These are phyloP conservation scores for Microhierax caerulescens DNA, from an alignment of 2,797 vertebrate genomes.

Conservation along the genomic window DNA sequence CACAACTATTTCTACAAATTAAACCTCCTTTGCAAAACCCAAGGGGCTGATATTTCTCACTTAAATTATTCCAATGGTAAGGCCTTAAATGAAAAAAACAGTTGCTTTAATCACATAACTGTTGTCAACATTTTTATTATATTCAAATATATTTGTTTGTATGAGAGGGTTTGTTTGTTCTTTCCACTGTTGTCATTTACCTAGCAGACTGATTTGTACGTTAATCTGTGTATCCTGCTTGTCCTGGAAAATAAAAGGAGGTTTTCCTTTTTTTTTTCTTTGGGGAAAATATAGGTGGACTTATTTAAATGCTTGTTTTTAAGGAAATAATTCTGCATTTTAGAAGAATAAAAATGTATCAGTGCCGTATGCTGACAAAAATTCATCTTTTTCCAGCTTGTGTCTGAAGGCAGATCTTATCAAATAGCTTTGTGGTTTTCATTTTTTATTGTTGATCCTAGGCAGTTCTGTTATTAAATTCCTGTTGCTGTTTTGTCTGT, in stretches of 20 bases:
- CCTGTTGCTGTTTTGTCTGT: background rate
- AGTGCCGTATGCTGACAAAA: background rate
- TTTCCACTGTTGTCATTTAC: conserved; percentile 26
- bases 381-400: background rate
- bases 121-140: conserved; percentile 23
- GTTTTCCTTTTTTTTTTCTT: background rate
- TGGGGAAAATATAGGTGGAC: background rate
- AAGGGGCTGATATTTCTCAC: conserved; percentile 33
- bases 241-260: background rate
- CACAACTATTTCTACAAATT: conserved; percentile 51
- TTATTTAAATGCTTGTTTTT: background rate
- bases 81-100: conserved; percentile 38
- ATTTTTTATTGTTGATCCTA: background rate
- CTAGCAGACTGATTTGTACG: background rate
- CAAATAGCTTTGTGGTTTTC: background rate
- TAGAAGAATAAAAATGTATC: background rate
- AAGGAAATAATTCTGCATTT: background rate
- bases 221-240: background rate
- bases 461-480: background rate
- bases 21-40: conserved; percentile 49
- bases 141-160: conserved; percentile 33
- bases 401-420: background rate
- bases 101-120: conserved; percentile 45
- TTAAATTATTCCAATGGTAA: conserved; percentile 39
- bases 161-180: conserved; percentile 14